Conservation (phyloP, 2,888 invertebrate species). For the Luperina testacea region DNA sequence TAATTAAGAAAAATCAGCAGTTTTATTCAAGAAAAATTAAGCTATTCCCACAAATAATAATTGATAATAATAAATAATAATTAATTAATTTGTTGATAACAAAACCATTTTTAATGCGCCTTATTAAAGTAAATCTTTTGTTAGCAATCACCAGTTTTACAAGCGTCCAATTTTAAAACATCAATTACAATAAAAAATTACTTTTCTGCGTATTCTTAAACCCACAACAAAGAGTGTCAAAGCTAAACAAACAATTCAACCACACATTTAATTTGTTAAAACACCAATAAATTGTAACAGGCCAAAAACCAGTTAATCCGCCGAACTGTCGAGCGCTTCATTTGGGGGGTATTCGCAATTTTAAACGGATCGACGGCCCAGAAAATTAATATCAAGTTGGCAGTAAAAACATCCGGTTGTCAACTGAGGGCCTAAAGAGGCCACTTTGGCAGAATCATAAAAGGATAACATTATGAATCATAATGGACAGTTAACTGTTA, state of each 20-base stretch:
- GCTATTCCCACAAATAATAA: background rate
- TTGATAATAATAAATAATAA: background rate
- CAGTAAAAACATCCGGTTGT: slow-evolving; percentile 51
- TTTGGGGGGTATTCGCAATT: slow-evolving; percentile 57
- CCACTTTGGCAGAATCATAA: too few relatives aligned
- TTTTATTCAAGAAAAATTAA: too few relatives aligned
- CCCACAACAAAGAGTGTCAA: slow-evolving; percentile 13
- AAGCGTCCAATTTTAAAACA: background rate
- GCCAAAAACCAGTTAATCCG: slow-evolving; percentile 55
- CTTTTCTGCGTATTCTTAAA: slow-evolving; percentile 1
- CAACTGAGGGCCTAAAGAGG: slow-evolving; percentile 7
- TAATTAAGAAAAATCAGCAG: too few relatives aligned
- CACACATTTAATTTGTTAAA: slow-evolving; percentile 48
- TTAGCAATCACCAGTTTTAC: background rate
- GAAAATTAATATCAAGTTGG: slow-evolving; percentile 71
- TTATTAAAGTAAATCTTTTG: background rate
- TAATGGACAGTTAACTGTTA: too few relatives aligned
- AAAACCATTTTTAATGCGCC: background rate
- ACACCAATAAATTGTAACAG: slow-evolving; percentile 58
- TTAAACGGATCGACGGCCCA: slow-evolving; percentile 61
- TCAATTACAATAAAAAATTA: background rate
- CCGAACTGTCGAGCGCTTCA: slow-evolving; percentile 43
- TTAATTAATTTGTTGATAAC: background rate
- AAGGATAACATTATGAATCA: too few relatives aligned
- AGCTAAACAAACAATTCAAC: slow-evolving; percentile 40